Conservation (phyloP, 2,113 vertebrate species). For the Otus sunia region DNA sequence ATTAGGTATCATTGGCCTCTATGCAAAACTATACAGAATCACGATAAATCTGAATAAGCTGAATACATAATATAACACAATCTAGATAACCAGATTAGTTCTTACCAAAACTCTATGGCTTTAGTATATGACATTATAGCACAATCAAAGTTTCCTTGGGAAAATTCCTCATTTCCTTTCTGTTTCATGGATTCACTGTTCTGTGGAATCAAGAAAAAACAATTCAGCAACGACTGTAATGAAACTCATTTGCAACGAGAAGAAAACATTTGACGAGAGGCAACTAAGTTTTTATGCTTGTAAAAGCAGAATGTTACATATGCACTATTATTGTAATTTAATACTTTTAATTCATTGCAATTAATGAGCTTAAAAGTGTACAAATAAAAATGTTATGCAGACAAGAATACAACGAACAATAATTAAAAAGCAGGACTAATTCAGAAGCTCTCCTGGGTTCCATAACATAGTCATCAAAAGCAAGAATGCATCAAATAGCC, state of each 20-base stretch:
- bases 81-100: not conserved
- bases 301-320: not conserved
- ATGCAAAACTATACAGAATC: not conserved
- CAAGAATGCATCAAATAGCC: not conserved
- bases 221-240: not conserved
- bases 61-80: not conserved
- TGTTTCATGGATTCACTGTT: constrained; percentile 84
- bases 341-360: not conserved
- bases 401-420: not conserved
- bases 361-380: not conserved
- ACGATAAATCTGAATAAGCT: not conserved
- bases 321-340: not conserved
- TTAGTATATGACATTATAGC: constrained; percentile 84
- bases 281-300: not conserved
- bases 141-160: constrained; percentile 72
- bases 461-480: not conserved
- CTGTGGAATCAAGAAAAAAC: constrained; percentile 69
- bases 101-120: constrained; percentile 88
- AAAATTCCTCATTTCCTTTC: constrained; percentile 85
- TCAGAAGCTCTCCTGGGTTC: not conserved
- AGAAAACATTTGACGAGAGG: not conserved
- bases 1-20: not conserved
- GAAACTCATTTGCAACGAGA: not conserved
- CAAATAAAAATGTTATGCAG: not conserved
- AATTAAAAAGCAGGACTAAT: not conserved